phyloP scores from a whole-genome alignment of 1,140 invertebrate species.

The Rhagoletis pomonella region DNA sequence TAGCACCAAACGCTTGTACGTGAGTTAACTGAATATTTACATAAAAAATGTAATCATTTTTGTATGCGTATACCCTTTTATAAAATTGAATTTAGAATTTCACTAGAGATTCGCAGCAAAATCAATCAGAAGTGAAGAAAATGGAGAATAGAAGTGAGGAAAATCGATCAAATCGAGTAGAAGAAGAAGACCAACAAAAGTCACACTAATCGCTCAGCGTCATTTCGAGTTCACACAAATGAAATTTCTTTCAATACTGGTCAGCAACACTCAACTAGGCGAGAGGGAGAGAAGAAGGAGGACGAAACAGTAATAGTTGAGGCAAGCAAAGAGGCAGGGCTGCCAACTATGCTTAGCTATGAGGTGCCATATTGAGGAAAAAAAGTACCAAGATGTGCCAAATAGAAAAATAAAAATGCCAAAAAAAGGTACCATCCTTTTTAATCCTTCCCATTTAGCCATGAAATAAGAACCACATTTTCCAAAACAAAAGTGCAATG shows the following conservation, averaged over 20 bases:
- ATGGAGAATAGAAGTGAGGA: background rate
- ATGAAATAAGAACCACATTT: too few species aligned
- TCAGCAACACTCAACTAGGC: background rate
- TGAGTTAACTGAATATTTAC: background rate
- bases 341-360: too few species aligned
- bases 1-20: too few species aligned
- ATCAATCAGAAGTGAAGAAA: constrained; percentile 12
- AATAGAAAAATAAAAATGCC: too few species aligned
- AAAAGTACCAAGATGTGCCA: too few species aligned
- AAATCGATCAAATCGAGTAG: background rate
- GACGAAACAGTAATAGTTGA: too few species aligned
- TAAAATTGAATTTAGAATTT: background rate
- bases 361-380: too few species aligned
- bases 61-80: too few species aligned
- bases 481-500: too few species aligned
- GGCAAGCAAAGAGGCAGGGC: too few species aligned
- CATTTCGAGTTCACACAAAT: background rate
- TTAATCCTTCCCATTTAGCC: too few species aligned
- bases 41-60: background rate
- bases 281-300: background rate
- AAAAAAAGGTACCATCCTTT: too few species aligned
- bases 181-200: background rate
- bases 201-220: constrained; percentile 17
- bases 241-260: background rate
- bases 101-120: background rate